A percentile compares a stretch with the other conserved stretches of the same genome.
phyloP scores from a whole-genome alignment of 2,888 invertebrate species.

The Macaria liturata region DNA sequence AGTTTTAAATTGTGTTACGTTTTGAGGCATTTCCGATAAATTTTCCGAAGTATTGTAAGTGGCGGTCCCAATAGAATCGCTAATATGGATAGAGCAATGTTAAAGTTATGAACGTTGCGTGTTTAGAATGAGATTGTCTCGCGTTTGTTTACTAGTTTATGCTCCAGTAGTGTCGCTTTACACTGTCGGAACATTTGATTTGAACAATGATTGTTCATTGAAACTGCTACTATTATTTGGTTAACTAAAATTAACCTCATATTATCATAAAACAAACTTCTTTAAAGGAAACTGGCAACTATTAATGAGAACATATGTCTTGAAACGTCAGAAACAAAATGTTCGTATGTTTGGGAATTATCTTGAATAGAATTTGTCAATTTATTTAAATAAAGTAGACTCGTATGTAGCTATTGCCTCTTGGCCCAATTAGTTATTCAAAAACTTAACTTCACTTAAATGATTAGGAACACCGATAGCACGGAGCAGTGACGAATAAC shows the following conservation, averaged over 20 bases:
- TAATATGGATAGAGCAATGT: conserved; percentile 17
- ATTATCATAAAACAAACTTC: too few species aligned
- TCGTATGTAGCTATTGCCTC: too few species aligned
- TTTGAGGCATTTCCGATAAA: conserved; percentile 6
- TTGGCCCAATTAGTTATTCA: too few species aligned
- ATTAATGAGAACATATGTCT: too few species aligned
- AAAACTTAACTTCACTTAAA: background rate
- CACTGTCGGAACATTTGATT: background rate
- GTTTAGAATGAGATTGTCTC: conserved; percentile 13
- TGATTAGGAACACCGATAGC: background rate
- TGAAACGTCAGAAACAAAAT: too few species aligned
- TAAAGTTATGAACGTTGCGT: conserved; percentile 17
- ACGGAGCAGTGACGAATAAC: conserved; percentile 4
- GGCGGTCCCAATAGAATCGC: conserved; percentile 11
- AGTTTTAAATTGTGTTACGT: background rate
- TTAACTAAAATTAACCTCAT: too few species aligned
- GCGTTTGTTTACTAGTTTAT: conserved; percentile 3
- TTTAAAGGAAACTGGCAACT: too few species aligned
- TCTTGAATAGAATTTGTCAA: too few species aligned
- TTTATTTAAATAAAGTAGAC: too few species aligned
- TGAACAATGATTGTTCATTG: too few species aligned
- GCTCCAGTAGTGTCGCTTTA: background rate
- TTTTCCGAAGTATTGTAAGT: conserved; percentile 7
- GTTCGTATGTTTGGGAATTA: too few species aligned
- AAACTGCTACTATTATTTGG: too few species aligned